Conservation (phyloP, 1,140 invertebrate species). For the Druon quercuslanigerum region DNA sequence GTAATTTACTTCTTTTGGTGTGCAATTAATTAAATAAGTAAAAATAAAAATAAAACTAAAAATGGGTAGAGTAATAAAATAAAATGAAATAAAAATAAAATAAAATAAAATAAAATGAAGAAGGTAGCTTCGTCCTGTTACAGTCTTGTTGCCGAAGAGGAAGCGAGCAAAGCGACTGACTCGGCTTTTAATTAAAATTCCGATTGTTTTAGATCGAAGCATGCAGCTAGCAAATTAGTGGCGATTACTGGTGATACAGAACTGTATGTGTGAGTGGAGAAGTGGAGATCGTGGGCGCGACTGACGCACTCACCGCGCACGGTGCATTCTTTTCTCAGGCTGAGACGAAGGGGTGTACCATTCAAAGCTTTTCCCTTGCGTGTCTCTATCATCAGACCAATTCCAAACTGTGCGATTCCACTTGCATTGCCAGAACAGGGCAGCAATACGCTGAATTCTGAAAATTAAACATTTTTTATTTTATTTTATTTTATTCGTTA, state of each 20-base stretch:
- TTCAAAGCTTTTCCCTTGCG: slow-evolving; percentile 85
- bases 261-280: slow-evolving; percentile 70
- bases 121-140: slow-evolving; percentile 4
- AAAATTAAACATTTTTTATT: slow-evolving; percentile 47
- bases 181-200: slow-evolving; percentile 35
- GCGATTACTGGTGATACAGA: slow-evolving; percentile 73
- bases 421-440: slow-evolving; percentile 92
- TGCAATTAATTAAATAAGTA: slow-evolving; percentile 34
- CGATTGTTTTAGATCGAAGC: slow-evolving; percentile 43
- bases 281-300: slow-evolving; percentile 71
- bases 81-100: background rate
- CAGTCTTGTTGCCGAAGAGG: slow-evolving; percentile 12
- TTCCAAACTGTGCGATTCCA: slow-evolving; percentile 91
- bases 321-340: slow-evolving; percentile 95
- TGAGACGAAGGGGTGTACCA: slow-evolving; percentile 92
- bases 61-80: background rate
- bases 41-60: slow-evolving; percentile 7
- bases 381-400: slow-evolving; percentile 90
- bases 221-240: slow-evolving; percentile 54
- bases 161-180: background rate
- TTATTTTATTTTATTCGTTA: slow-evolving; percentile 21
- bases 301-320: slow-evolving; percentile 86
- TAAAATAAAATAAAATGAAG: background rate
- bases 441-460: slow-evolving; percentile 94
- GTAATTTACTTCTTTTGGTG: slow-evolving; percentile 27